Evolutionary conservation across 2,888 invertebrate species (phyloP), one percentile per base, ranked within the genome.

Genomic region (Drosophila gaucha): DNA sequence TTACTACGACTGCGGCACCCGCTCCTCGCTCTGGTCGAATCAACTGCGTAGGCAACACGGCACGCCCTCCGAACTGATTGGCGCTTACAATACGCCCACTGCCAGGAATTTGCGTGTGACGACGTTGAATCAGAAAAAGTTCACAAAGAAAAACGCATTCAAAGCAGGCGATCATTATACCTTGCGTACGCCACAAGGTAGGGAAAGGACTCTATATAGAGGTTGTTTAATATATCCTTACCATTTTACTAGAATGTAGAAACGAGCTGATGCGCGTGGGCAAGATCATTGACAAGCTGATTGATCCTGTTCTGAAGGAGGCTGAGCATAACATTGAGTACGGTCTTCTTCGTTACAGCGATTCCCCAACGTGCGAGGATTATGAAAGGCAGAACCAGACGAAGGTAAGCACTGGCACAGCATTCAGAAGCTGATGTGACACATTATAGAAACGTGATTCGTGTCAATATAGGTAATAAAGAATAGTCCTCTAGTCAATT

Each of bases 241-340:
- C 18, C 6, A 20, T 26, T n/a, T 38, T 1, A 3, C 3, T 6
- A 90, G 90, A 90, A 58, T 90, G 90, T 52, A 89, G 90, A 28
- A 90, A 83, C 49, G 92, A 92, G 66, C 71, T 92, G 5, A 73
- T 84, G 36, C 85, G 91, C 31, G 87, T 92, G 71, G 87, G 90
- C 18, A 89, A 89, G 64, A 83, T 91, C 24, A 91, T 92, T 51
- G 92, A 92, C 43, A 74, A 89, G 43, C 76, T 92, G 74, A 91
- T 92, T 51, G 89, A 88, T 18, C 92, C 85, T 0, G 74, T 80
- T 1, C 12, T 85, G 1, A 26, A 78, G 3, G 80, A 83, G 28
- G 80, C 91, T 2, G 65, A 82, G 20, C 22, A 67, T 20, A 76
- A 68, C 6, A 67, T 6, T 3, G 70, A 62, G 5, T 76, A 80